Evolutionary conservation across 2,888 invertebrate genomes (phyloP).

Genomic region (Ophonus ardosiacus): DNA sequence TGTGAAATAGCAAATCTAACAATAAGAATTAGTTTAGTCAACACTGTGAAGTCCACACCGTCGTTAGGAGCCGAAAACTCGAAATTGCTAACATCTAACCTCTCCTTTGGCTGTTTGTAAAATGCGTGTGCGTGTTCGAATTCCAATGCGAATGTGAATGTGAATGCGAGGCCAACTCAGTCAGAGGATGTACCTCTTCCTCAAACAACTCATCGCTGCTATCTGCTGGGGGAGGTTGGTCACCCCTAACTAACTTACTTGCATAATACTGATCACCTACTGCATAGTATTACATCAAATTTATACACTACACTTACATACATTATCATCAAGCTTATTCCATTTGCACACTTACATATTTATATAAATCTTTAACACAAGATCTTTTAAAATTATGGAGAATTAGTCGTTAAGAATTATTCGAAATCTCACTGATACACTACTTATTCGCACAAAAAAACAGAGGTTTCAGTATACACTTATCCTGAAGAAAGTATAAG

Average conservation of each 20-base stretch:
- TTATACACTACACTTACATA: neutral
- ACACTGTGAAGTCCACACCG: slow-evolving; percentile 55
- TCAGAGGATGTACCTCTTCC: slow-evolving; percentile 72
- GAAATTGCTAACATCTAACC: slow-evolving; percentile 58
- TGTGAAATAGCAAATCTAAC: slow-evolving; percentile 47
- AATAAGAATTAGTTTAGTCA: slow-evolving; percentile 41
- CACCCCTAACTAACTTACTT: slow-evolving; percentile 71
- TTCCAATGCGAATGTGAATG: slow-evolving; percentile 21
- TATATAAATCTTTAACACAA: no score
- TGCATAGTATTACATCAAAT: slow-evolving; percentile 50
- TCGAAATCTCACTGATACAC: no score
- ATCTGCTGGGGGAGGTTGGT: slow-evolving; percentile 73
- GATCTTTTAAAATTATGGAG: no score
- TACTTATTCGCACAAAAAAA: no score
- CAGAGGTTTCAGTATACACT: no score
- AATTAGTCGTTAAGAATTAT: no score
- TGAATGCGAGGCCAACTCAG: slow-evolving; percentile 70
- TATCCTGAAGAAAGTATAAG: no score
- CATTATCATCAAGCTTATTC: neutral
- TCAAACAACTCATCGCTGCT: slow-evolving; percentile 68
- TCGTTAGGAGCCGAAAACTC: slow-evolving; percentile 44
- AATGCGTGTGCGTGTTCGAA: neutral
- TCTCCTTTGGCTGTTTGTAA: slow-evolving; percentile 51
- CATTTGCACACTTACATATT: neutral
- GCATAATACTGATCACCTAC: slow-evolving; percentile 60